A percentile compares a stretch with the other conserved stretches of the same genome.
Evolutionary conservation across 1,140 invertebrate genomes (phyloP).

Genomic region (Himalopsyche phryganea): DNA sequence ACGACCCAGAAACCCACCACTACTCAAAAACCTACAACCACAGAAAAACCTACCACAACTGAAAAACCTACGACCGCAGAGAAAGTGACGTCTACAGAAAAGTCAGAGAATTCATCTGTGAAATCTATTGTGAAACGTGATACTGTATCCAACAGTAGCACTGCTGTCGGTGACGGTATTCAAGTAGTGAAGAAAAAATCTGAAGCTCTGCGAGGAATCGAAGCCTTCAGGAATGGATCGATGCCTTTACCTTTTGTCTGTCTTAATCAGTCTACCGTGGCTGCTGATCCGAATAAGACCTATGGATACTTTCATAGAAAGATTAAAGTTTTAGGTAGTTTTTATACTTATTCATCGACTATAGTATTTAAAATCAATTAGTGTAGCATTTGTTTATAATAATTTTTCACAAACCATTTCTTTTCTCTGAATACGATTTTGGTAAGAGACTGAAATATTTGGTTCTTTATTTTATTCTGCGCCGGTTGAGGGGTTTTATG

Average conservation of each 20-base stretch:
- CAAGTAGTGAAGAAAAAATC: neutral
- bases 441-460: no score
- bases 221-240: neutral
- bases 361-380: no score
- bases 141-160: slow-evolving; percentile 10
- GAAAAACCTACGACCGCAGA: slow-evolving; percentile 26
- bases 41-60: slow-evolving; percentile 31
- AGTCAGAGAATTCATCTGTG: slow-evolving; percentile 11
- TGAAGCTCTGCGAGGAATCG: neutral
- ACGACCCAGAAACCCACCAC: slow-evolving; percentile 39
- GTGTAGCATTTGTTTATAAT: no score
- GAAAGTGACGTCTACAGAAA: slow-evolving; percentile 23
- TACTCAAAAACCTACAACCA: slow-evolving; percentile 36
- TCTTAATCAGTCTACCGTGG: slow-evolving; percentile 57
- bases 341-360: no score
- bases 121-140: slow-evolving; percentile 26
- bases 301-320: slow-evolving; percentile 70
- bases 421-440: no score
- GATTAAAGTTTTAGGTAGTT: slow-evolving; percentile 60
- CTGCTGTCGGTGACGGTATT: neutral
- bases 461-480: no score
- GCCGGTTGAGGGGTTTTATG: no score
- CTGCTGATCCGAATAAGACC: slow-evolving; percentile 61
- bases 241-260: slow-evolving; percentile 54
- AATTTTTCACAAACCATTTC: no score